phyloP scores from a whole-genome alignment of 2,888 invertebrate genomes.

The Patella pellucida region DNA sequence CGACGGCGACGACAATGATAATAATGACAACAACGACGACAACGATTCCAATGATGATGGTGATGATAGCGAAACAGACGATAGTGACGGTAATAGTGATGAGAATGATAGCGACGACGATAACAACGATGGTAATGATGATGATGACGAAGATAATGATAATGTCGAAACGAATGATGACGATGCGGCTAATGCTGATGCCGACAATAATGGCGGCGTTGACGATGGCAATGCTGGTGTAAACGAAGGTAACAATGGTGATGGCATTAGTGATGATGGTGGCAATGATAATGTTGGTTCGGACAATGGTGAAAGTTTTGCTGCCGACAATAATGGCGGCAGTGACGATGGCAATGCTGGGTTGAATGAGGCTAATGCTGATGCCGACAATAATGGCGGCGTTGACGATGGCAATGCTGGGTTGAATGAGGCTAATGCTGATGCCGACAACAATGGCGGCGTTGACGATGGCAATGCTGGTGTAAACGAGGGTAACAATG shows the following conservation, averaged over 20 bases:
- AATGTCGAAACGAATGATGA: neutral
- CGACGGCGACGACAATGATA: neutral
- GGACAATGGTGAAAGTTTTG: too few species aligned
- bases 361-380: neutral
- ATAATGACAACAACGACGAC: neutral
- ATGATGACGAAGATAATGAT: conserved; percentile 9
- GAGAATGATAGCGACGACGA: neutral
- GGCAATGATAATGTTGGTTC: too few species aligned
- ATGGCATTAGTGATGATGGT: conserved; percentile 16
- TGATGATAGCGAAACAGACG: too few species aligned
- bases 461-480: neutral
- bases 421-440: neutral
- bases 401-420: neutral
- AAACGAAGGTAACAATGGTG: neutral
- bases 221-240: neutral
- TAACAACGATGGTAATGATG: neutral
- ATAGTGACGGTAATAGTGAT: neutral
- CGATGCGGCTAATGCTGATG: neutral
- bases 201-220: neutral
- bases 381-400: neutral
- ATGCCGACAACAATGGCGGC: neutral
- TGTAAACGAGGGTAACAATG: neutral
- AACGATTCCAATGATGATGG: neutral
- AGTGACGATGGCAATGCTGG: neutral
- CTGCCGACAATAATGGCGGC: too few species aligned